Conservation (phyloP, 2,888 invertebrate species). For the Agrochola lychnidis region DNA sequence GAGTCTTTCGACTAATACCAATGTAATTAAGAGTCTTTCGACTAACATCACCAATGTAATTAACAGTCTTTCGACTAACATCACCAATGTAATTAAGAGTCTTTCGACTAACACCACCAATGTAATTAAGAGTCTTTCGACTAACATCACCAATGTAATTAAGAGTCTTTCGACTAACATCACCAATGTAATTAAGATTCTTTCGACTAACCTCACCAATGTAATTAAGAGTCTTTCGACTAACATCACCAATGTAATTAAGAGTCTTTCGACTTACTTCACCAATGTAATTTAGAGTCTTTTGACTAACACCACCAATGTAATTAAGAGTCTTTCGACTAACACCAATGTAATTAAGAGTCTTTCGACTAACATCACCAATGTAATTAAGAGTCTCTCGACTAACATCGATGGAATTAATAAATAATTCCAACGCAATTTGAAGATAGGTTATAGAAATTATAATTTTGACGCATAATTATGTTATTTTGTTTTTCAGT, state of each 20-base stretch:
- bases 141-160: background rate
- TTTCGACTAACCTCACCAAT: background rate
- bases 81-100: background rate
- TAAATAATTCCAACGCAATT: too few species aligned
- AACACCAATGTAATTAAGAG: background rate
- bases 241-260: background rate
- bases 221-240: background rate
- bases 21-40: background rate
- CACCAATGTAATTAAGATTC: background rate
- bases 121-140: background rate
- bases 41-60: background rate
- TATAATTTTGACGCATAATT: background rate
- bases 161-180: background rate
- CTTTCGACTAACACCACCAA: background rate
- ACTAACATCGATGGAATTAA: background rate
- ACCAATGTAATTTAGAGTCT: background rate
- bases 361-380: background rate
- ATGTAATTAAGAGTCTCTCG: too few species aligned
- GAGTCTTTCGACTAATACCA: background rate
- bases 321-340: background rate
- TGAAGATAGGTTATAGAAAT: too few species aligned
- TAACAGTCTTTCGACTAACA: background rate
- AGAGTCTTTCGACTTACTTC: background rate
- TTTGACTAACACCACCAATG: background rate
- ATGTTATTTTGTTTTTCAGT: slow-evolving; percentile 75